Percentiles rank a stretch among this genome's conserved stretches.
Evolutionary conservation across 2,797 vertebrate species (phyloP).

Genomic region (Tangara arthus): DNA sequence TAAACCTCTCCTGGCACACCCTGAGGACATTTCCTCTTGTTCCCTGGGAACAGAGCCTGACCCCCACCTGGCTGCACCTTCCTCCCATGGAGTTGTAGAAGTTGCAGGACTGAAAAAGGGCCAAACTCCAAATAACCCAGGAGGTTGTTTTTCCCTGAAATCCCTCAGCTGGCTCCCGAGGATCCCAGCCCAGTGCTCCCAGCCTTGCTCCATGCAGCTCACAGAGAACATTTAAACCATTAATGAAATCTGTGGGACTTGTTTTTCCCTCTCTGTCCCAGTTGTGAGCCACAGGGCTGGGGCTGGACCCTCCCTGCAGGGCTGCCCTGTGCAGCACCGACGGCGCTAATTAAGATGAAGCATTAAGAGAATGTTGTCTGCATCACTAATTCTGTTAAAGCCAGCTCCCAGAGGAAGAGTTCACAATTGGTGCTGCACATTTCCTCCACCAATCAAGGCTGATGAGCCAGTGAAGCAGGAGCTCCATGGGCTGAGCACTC

Average conservation of each 20-base stretch:
- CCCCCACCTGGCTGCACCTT: not conserved
- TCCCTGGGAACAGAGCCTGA: not conserved
- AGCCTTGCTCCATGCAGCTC: not conserved
- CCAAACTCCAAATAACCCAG: not conserved
- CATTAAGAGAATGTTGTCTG: not conserved
- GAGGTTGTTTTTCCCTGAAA: not conserved
- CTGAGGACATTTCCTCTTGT: not conserved
- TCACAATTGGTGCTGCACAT: not conserved
- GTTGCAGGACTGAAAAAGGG: not conserved
- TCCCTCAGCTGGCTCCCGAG: accelerated
- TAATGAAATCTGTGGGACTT: not conserved
- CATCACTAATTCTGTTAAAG: not conserved
- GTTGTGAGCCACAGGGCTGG: not conserved
- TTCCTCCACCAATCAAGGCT: not conserved
- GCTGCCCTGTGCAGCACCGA: not conserved
- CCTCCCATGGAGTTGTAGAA: accelerated
- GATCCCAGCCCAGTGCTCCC: not conserved
- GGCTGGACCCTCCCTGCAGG: not conserved
- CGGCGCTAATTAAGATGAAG: not conserved
- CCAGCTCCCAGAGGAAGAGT: not conserved
- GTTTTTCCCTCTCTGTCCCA: not conserved
- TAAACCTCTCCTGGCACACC: not conserved
- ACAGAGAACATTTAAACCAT: not conserved
- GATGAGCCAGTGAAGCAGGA: not conserved
- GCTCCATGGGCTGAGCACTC: not conserved